These are phyloP conservation scores for Cydia pomonella DNA, from an alignment of 1,140 invertebrate genomes.

Conservation along the genomic window DNA sequence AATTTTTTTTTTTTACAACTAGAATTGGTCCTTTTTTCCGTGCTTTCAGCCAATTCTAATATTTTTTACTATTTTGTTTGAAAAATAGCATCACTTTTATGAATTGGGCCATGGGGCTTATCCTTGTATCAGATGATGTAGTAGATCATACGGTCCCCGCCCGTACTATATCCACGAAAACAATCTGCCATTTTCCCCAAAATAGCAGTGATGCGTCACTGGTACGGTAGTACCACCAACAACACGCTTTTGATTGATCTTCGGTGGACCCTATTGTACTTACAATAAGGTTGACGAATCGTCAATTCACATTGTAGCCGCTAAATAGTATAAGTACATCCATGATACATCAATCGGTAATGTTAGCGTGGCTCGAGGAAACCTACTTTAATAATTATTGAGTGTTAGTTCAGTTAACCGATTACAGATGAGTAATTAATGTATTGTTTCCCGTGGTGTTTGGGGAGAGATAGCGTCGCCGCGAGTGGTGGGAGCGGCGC, in stretches of 20 bases:
- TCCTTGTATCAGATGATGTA: no score
- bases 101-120: no score
- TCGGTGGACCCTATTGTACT: neutral
- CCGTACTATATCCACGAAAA: no score
- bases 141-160: no score
- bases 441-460: neutral
- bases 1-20: no score
- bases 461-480: no score
- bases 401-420: neutral
- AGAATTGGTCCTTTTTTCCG: no score
- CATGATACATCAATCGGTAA: neutral
- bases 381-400: neutral
- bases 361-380: neutral
- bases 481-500: neutral
- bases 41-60: no score
- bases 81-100: no score
- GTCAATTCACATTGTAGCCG: no score
- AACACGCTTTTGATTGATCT: neutral
- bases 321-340: no score
- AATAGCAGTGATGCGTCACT: neutral
- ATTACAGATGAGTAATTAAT: conserved; percentile 5
- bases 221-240: neutral
- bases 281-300: neutral
- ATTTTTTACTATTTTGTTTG: no score
- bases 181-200: neutral